Conservation (phyloP, 2,888 invertebrate genomes). For the Cancer borealis region DNA sequence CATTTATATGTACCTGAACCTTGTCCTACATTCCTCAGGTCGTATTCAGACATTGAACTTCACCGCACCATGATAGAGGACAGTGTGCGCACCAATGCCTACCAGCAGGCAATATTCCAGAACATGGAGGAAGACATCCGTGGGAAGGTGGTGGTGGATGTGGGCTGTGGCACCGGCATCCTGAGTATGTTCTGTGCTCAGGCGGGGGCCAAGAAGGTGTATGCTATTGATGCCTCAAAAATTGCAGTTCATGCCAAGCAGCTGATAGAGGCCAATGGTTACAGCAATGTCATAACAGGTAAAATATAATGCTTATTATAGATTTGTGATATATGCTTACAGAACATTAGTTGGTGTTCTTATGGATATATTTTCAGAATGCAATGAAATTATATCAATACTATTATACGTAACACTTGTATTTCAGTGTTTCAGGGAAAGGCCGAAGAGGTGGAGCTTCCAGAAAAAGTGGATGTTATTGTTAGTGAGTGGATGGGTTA, state of each 20-base stretch:
- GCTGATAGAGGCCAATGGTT: constrained; percentile 74
- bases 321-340: background rate
- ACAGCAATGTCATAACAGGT: constrained; percentile 76
- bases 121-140: constrained; percentile 68
- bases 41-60: constrained; percentile 76
- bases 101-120: constrained; percentile 77
- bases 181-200: constrained; percentile 77
- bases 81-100: constrained; percentile 76
- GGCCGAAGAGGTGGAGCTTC: constrained; percentile 75
- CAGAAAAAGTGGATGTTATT: constrained; percentile 77
- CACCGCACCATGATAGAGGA: constrained; percentile 78
- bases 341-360: constrained; percentile 1
- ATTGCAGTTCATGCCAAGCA: constrained; percentile 74
- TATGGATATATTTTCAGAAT: background rate
- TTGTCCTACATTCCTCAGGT: constrained; percentile 62
- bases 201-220: constrained; percentile 77
- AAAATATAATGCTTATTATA: background rate
- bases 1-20: background rate
- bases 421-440: constrained; percentile 73
- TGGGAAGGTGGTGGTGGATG: constrained; percentile 77
- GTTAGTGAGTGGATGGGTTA: constrained; percentile 78
- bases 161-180: constrained; percentile 77
- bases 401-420: background rate
- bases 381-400: background rate
- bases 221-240: constrained; percentile 77